phyloP scores from a whole-genome alignment of 1,140 invertebrate genomes.

The Dolichoris vasculosae region DNA sequence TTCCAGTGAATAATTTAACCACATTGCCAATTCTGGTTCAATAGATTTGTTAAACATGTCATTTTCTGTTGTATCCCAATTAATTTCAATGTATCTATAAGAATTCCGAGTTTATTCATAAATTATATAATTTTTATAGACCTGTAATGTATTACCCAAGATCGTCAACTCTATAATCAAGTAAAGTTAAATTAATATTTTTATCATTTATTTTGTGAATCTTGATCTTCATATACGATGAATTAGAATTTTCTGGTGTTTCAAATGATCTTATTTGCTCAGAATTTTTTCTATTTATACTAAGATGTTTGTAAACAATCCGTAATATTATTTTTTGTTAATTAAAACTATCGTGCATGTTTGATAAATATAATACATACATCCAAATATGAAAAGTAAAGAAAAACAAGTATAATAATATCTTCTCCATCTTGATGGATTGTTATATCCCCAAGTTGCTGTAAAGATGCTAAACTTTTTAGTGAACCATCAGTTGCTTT shows the following conservation, averaged over 20 bases:
- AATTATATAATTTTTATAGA: background rate
- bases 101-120: background rate
- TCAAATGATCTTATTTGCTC: slow-evolving; percentile 42
- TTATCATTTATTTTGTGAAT: slow-evolving; percentile 30
- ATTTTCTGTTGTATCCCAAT: slow-evolving; percentile 29
- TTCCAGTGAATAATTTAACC: slow-evolving; percentile 44
- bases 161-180: slow-evolving; percentile 40
- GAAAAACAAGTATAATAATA: slow-evolving; percentile 43
- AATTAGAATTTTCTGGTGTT: slow-evolving; percentile 50
- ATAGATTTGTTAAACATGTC: slow-evolving; percentile 34
- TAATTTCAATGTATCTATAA: slow-evolving; percentile 43
- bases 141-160: slow-evolving; percentile 26
- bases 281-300: slow-evolving; percentile 40
- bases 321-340: slow-evolving; percentile 43
- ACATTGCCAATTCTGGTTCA: slow-evolving; percentile 46
- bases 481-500: slow-evolving; percentile 34
- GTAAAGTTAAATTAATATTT: slow-evolving; percentile 20
- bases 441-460: slow-evolving; percentile 39
- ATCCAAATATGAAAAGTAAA: slow-evolving; percentile 44
- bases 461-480: slow-evolving; percentile 36
- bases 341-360: background rate
- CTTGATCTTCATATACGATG: slow-evolving; percentile 47
- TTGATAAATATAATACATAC: slow-evolving; percentile 28
- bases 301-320: slow-evolving; percentile 48
- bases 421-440: slow-evolving; percentile 42